Evolutionary conservation across 2,797 vertebrate genomes (phyloP).

Genomic region (Gymnoscopelus microlampas): DNA sequence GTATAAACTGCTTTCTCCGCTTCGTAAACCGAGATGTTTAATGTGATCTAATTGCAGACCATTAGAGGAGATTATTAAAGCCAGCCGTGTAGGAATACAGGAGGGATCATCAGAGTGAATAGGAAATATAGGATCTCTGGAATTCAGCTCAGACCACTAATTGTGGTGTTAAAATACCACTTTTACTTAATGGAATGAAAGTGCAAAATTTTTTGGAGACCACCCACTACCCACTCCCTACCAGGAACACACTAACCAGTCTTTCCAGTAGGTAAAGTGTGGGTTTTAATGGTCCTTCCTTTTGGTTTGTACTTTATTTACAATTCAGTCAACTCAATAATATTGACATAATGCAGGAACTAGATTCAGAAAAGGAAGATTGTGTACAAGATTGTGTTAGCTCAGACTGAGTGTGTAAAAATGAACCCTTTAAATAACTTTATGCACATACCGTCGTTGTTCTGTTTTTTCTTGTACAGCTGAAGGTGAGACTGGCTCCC

Average conservation of each 20-base stretch:
- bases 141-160: constrained; percentile 46
- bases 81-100: constrained; percentile 32
- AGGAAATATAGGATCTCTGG: constrained; percentile 40
- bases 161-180: constrained; percentile 49
- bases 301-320: not conserved
- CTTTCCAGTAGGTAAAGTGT: constrained; percentile 15
- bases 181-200: constrained; percentile 54
- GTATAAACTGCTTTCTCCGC: constrained; percentile 19
- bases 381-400: no score
- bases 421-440: no score
- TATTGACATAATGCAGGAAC: not conserved
- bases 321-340: not conserved
- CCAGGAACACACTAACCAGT: constrained; percentile 33
- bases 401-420: no score
- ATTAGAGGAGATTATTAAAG: constrained; percentile 42
- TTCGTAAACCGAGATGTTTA: constrained; percentile 28
- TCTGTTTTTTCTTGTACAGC: constrained; percentile 72
- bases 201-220: constrained; percentile 36
- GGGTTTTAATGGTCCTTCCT: not conserved
- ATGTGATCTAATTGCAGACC: constrained; percentile 35
- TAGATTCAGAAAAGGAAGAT: not conserved
- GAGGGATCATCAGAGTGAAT: constrained; percentile 17
- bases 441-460: not conserved
- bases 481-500: constrained; percentile 94
- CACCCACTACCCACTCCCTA: constrained; percentile 14